Conservation (phyloP, 2,113 vertebrate genomes). For the Aspidoscelis tigris region DNA sequence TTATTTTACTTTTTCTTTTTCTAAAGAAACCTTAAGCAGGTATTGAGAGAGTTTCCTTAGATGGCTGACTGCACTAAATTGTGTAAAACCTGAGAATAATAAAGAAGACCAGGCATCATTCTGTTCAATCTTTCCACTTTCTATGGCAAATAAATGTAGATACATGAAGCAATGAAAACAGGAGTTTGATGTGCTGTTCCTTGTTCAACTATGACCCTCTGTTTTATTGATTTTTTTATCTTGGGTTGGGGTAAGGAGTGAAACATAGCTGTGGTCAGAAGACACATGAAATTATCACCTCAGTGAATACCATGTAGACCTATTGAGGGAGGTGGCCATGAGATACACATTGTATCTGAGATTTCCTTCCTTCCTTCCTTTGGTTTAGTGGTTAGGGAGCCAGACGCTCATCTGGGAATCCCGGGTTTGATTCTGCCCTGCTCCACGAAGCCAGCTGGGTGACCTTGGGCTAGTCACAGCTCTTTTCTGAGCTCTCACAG, state of each 20-base stretch:
- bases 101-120: not conserved
- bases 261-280: not conserved
- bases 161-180: not conserved
- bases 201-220: conserved; percentile 23
- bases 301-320: too few relatives aligned
- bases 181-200: conserved; percentile 18
- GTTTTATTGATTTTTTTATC: conserved; percentile 40
- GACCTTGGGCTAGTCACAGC: too few relatives aligned
- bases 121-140: conserved; percentile 43
- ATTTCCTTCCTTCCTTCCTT: too few relatives aligned
- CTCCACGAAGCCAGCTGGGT: too few relatives aligned
- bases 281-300: too few relatives aligned
- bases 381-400: too few relatives aligned
- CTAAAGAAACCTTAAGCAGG: conserved; percentile 2
- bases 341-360: too few relatives aligned
- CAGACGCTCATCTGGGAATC: too few relatives aligned
- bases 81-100: conserved; percentile 25
- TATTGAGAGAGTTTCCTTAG: conserved; percentile 40
- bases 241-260: not conserved
- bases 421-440: too few relatives aligned
- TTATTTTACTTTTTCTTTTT: not conserved
- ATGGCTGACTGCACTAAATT: conserved; percentile 37
- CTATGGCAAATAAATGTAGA: conserved; percentile 18
- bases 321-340: too few relatives aligned
- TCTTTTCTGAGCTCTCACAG: too few relatives aligned